Evolutionary conservation across 2,113 vertebrate genomes (phyloP).

Genomic region (Narcine bancroftii): DNA sequence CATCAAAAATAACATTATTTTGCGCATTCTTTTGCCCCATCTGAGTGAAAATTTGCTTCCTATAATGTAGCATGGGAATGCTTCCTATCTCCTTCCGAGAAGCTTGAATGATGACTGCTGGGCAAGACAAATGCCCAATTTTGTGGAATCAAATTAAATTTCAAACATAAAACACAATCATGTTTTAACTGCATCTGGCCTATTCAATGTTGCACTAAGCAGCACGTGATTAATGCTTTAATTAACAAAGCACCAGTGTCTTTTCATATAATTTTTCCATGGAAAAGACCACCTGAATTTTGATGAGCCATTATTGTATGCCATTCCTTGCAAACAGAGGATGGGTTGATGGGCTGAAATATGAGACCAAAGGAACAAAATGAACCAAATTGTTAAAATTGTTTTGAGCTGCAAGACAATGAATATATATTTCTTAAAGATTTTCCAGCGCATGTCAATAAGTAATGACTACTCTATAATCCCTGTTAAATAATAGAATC

Average conservation of each 20-base stretch:
- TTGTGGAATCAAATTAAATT: background rate
- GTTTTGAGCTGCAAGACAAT: background rate
- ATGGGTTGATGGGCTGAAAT: background rate
- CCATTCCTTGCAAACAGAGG: background rate
- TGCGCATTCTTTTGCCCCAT: background rate
- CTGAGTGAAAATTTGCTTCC: background rate
- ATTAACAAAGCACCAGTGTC: background rate
- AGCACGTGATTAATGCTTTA: background rate
- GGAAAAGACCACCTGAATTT: background rate
- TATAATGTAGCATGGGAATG: background rate
- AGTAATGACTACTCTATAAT: too few relatives aligned
- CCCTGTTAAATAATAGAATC: too few relatives aligned
- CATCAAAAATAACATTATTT: background rate
- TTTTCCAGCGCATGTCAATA: background rate
- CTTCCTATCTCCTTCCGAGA: background rate
- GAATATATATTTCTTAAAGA: background rate
- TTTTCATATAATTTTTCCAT: background rate
- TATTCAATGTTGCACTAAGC: background rate
- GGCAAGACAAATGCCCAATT: background rate
- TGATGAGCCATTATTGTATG: background rate
- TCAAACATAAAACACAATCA: background rate
- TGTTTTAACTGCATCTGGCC: background rate
- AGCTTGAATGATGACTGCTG: background rate
- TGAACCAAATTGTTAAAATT: background rate
- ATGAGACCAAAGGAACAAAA: background rate